A percentile compares a stretch with the other conserved stretches of the same genome.
Evolutionary conservation across 1,140 invertebrate genomes (phyloP).

Genomic region (Maniola jurtina): DNA sequence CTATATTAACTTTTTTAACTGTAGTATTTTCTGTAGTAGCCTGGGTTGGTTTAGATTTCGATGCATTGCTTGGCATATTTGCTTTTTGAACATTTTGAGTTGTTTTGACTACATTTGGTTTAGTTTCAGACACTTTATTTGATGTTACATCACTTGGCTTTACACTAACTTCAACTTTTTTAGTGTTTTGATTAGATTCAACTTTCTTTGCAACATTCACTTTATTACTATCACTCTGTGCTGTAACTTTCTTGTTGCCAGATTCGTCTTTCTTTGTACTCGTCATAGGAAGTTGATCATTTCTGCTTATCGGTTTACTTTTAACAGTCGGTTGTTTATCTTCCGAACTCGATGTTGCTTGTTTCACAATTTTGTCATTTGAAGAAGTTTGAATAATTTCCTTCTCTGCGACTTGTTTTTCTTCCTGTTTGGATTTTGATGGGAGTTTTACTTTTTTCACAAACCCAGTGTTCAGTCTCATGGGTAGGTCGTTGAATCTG

Average conservation of each 20-base stretch:
- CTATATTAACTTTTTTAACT: background rate
- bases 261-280: background rate
- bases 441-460: background rate
- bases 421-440: background rate
- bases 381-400: background rate
- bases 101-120: background rate
- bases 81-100: background rate
- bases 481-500: slow-evolving; percentile 46
- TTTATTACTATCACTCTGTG: too few species aligned
- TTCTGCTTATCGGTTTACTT: background rate
- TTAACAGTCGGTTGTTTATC: background rate
- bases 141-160: background rate
- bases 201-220: too few species aligned
- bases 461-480: slow-evolving; percentile 45
- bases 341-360: background rate
- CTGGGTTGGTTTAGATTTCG: background rate
- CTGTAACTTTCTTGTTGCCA: background rate
- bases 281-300: background rate
- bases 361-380: slow-evolving; percentile 11
- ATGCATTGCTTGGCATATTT: background rate
- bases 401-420: background rate
- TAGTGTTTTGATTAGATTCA: background rate
- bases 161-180: background rate
- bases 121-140: background rate
- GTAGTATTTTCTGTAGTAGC: background rate